Evolutionary conservation across 2,888 invertebrate species (phyloP).

Genomic region (Hirtodrosophila histrioides): DNA sequence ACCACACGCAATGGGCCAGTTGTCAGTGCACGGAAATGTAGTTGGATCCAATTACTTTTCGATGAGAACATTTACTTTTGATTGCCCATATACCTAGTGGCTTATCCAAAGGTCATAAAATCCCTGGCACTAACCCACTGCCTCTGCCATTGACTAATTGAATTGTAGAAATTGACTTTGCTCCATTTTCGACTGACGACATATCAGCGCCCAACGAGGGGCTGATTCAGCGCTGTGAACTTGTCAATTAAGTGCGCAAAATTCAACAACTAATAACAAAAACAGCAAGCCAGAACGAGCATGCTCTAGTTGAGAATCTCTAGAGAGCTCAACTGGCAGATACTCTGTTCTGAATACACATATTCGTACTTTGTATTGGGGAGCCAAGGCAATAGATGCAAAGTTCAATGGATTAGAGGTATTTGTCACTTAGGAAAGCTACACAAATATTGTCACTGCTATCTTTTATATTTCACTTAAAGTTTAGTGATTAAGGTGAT

Average conservation of each 20-base stretch:
- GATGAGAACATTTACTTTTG: conserved; percentile 45
- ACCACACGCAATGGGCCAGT: conserved; percentile 10
- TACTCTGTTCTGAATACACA: no score
- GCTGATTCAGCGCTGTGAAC: conserved; percentile 46
- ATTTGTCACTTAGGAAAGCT: no score
- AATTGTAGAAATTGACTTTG: conserved; percentile 46
- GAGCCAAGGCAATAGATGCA: no score
- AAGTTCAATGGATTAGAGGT: no score
- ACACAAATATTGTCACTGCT: no score
- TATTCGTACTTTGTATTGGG: no score
- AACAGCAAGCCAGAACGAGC: conserved; percentile 12
- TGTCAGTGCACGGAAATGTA: conserved; percentile 48
- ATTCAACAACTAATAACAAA: conserved; percentile 4
- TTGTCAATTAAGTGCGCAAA: conserved; percentile 41
- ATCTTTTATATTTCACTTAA: no score
- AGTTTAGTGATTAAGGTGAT: no score
- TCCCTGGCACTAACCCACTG: not conserved
- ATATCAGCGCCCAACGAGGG: conserved; percentile 7
- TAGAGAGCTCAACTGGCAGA: no score
- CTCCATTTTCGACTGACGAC: conserved; percentile 25
- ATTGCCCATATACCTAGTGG: conserved; percentile 30
- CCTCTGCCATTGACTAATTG: conserved; percentile 37
- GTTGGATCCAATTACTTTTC: conserved; percentile 48
- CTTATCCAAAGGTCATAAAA: conserved; percentile 22
- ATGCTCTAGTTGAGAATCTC: not conserved